Evolutionary conservation across 2,797 vertebrate genomes (phyloP).

Genomic region (Chanos chanos): DNA sequence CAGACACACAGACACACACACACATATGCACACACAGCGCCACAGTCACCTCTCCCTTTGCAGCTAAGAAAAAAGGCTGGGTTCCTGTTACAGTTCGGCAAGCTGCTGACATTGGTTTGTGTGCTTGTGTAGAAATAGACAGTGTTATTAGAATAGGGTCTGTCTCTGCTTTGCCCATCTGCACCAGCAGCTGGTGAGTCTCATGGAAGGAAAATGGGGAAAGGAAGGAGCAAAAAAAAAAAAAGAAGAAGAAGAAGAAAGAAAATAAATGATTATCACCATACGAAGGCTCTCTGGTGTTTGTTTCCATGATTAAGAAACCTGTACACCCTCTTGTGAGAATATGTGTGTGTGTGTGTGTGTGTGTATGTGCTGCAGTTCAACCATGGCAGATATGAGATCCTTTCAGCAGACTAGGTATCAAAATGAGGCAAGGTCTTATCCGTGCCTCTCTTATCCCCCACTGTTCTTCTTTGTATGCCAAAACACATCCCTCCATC

Average conservation of each 20-base stretch:
- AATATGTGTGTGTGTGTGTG: neutral
- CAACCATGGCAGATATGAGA: no score
- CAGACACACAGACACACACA: neutral
- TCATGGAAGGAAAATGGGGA: constrained; percentile 23
- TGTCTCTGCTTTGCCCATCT: constrained; percentile 56
- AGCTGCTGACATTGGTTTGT: constrained; percentile 46
- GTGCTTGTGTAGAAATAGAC: constrained; percentile 57
- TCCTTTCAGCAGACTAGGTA: no score
- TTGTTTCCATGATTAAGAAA: constrained; percentile 1
- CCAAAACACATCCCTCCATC: neutral
- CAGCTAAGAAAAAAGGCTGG: constrained; percentile 28
- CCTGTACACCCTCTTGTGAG: constrained; percentile 11
- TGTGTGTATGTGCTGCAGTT: neutral
- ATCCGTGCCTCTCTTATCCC: no score
- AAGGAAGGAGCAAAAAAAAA: neutral
- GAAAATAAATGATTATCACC: constrained; percentile 19
- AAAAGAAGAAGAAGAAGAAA: neutral
- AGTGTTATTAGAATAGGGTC: constrained; percentile 45
- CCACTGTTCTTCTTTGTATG: no score
- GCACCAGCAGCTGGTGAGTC: constrained; percentile 58
- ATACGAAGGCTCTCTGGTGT: constrained; percentile 23
- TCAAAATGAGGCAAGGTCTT: no score
- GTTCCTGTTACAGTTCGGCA: constrained; percentile 41
- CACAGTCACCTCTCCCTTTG: constrained; percentile 12
- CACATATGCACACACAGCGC: neutral